Conservation (phyloP, 2,797 vertebrate genomes). For the Myotis findleyi region DNA sequence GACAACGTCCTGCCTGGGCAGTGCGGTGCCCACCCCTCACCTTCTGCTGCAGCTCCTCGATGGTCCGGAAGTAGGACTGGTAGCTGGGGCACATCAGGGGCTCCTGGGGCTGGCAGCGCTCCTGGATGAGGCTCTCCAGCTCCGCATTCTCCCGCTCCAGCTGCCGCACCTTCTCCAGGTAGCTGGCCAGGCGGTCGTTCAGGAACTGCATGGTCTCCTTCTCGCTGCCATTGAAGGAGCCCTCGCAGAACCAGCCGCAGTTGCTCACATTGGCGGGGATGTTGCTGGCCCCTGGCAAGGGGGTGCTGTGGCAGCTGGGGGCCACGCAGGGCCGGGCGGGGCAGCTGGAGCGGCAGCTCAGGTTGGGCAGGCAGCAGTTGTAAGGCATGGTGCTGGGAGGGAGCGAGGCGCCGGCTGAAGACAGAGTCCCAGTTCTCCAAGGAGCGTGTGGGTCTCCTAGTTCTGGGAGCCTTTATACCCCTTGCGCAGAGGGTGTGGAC, state of each 20-base stretch:
- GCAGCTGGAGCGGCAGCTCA: slow-evolving; percentile 70
- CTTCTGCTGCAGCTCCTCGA: slow-evolving; percentile 91
- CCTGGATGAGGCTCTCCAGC: slow-evolving; percentile 89
- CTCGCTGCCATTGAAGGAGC: slow-evolving; percentile 86
- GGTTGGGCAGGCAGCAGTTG: slow-evolving; percentile 42
- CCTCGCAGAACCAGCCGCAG: slow-evolving; percentile 80
- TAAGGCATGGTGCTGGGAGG: slow-evolving; percentile 58
- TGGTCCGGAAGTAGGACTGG: slow-evolving; percentile 86
- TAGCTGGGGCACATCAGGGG: slow-evolving; percentile 88
- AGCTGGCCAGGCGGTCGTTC: slow-evolving; percentile 91
- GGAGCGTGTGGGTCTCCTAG: slow-evolving; percentile 32
- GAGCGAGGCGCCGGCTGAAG: not conserved
- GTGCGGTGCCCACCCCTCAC: slow-evolving; percentile 50
- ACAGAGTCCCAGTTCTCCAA: not conserved
- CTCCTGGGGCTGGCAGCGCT: slow-evolving; percentile 89
- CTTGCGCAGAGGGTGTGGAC: slow-evolving; percentile 54
- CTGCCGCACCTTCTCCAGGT: slow-evolving; percentile 92
- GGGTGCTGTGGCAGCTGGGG: slow-evolving; percentile 54
- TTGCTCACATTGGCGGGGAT: slow-evolving; percentile 59
- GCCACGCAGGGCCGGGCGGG: slow-evolving; percentile 56
- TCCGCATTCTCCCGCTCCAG: slow-evolving; percentile 88
- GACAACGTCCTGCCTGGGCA: not conserved
- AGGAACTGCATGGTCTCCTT: slow-evolving; percentile 95
- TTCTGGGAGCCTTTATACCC: slow-evolving; percentile 66
- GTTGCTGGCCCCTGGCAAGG: slow-evolving; percentile 64